phyloP scores from a whole-genome alignment of 53 echinoderm and acorn worm genomes.

The Astropecten irregularis region DNA sequence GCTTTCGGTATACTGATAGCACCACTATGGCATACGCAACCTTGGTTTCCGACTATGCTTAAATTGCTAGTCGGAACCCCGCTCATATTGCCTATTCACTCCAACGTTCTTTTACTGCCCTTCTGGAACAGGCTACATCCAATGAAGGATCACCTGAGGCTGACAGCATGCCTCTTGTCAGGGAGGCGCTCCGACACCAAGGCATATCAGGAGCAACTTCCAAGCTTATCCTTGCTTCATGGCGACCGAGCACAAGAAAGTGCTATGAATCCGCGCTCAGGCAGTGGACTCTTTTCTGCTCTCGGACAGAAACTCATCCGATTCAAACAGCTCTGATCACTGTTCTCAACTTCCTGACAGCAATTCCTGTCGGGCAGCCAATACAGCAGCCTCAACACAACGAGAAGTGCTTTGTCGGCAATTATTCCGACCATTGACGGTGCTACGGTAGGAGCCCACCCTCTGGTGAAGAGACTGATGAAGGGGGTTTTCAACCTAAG shows the following conservation, averaged over 20 bases:
- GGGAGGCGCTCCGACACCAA: background rate
- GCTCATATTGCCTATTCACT: too few species aligned
- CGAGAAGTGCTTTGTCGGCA: background rate
- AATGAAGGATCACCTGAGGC: too few species aligned
- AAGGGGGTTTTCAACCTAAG: background rate
- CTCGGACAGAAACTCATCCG: background rate
- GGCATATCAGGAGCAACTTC: background rate
- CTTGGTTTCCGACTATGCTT: background rate
- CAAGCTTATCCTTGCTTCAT: background rate
- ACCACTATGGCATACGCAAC: background rate
- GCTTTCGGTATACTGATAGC: background rate
- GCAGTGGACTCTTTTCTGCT: background rate
- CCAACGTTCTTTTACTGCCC: too few species aligned
- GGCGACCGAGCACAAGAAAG: background rate
- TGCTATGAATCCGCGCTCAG: background rate
- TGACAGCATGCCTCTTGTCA: too few species aligned
- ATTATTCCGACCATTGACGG: background rate
- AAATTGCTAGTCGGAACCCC: background rate
- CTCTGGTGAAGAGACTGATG: background rate
- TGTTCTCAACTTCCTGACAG: too few species aligned
- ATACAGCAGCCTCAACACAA: background rate
- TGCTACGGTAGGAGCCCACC: background rate
- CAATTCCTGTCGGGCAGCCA: too few species aligned
- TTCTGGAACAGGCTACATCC: too few species aligned
- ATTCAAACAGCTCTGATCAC: background rate